Conservation (phyloP, 2,888 invertebrate species). For the Macrosoma leucophasiata region DNA sequence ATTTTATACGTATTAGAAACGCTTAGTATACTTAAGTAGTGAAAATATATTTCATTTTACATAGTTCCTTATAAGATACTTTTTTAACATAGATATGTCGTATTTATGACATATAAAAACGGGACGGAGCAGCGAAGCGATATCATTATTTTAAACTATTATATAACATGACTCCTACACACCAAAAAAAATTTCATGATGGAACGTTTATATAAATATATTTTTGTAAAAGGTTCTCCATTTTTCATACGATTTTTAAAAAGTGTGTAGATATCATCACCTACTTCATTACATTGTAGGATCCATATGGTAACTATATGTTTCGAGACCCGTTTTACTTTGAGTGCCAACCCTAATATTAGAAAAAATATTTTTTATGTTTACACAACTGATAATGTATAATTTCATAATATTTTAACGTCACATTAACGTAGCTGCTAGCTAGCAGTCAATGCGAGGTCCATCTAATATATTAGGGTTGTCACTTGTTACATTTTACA, state of each 20-base stretch:
- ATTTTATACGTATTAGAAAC: slow-evolving; percentile 18
- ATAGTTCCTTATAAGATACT: slow-evolving; percentile 22
- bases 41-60: slow-evolving; percentile 31
- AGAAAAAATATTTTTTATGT: too few species aligned
- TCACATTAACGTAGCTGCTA: too few species aligned
- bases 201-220: slow-evolving; percentile 1
- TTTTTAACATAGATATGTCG: slow-evolving; percentile 23
- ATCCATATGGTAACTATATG: slow-evolving; percentile 67
- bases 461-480: slow-evolving; percentile 31
- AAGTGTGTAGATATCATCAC: slow-evolving; percentile 36
- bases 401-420: too few species aligned
- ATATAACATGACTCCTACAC: slow-evolving; percentile 40
- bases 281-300: slow-evolving; percentile 46
- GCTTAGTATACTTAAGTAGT: slow-evolving; percentile 29
- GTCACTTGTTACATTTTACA: slow-evolving; percentile 35
- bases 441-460: too few species aligned
- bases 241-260: neutral
- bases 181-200: slow-evolving; percentile 25
- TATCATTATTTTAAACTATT: slow-evolving; percentile 25
- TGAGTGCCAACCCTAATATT: slow-evolving; percentile 41
- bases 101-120: slow-evolving; percentile 22
- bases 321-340: slow-evolving; percentile 65
- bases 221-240: slow-evolving; percentile 1
- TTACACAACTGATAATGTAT: too few species aligned
- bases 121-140: slow-evolving; percentile 31